phyloP scores from a whole-genome alignment of 2,113 vertebrate species.

The Axis porcinus region DNA sequence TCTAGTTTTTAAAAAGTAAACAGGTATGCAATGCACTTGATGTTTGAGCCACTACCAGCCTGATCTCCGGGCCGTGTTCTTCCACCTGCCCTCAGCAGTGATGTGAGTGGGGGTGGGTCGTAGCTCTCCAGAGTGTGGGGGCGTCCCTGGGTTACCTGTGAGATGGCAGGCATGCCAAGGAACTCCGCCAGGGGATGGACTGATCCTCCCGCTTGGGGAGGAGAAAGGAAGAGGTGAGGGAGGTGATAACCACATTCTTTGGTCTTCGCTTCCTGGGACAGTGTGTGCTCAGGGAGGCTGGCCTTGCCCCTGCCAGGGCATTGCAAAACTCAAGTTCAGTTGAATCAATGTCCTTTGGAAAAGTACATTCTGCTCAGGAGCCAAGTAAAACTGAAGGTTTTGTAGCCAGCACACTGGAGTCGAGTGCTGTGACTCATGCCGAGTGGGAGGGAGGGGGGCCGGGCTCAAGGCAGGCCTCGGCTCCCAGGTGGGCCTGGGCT shows the following conservation, averaged over 20 bases:
- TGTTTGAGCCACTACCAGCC: not conserved
- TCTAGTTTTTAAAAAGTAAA: not conserved
- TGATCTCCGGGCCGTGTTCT: not conserved
- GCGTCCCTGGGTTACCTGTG: not conserved
- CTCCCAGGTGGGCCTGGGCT: not conserved
- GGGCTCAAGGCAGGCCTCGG: not conserved
- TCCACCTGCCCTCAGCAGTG: not conserved
- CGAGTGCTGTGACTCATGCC: conserved; percentile 9
- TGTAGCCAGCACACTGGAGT: not conserved
- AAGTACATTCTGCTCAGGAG: conserved; percentile 69
- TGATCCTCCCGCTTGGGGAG: not conserved
- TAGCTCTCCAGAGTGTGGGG: not conserved
- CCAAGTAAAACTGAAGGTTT: conserved; percentile 59
- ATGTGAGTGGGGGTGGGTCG: rapidly evolving
- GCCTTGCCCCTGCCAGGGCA: conserved; percentile 1
- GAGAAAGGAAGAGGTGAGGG: not conserved
- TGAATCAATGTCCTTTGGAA: conserved; percentile 67
- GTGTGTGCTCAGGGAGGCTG: conserved; percentile 1
- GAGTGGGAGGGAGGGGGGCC: not conserved
- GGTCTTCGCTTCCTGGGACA: conserved; percentile 1
- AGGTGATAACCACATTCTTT: not conserved
- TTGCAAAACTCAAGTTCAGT: conserved; percentile 42
- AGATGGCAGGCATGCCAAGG: not conserved
- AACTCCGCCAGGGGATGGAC: not conserved
- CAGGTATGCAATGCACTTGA: rapidly evolving